phyloP scores from a whole-genome alignment of 2,797 vertebrate species.

The Glossophaga mutica region DNA sequence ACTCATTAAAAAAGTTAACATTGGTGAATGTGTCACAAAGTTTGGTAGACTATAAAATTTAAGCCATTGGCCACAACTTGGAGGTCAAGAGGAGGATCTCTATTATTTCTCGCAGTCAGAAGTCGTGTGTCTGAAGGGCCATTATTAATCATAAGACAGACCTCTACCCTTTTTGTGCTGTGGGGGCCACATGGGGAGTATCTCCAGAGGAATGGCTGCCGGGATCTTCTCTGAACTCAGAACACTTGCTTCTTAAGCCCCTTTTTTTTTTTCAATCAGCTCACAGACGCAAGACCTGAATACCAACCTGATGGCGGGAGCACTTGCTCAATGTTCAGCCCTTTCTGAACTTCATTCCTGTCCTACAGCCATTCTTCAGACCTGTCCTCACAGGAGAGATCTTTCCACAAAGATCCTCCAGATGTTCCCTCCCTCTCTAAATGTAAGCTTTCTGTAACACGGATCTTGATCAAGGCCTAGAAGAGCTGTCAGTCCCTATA shows the following conservation, averaged over 20 bases:
- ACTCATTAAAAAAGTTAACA: conserved; percentile 18
- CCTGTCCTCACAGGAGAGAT: background rate
- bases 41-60: background rate
- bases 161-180: background rate
- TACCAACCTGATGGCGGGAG: background rate
- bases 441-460: background rate
- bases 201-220: background rate
- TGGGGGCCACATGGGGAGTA: background rate
- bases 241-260: background rate
- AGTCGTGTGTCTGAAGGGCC: background rate
- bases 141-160: background rate
- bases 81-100: background rate
- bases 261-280: background rate
- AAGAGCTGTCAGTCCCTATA: background rate
- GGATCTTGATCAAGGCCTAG: background rate
- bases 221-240: background rate
- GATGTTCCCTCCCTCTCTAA: background rate
- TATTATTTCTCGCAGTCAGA: background rate
- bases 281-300: background rate
- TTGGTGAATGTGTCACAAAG: background rate
- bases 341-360: background rate
- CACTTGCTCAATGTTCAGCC: background rate
- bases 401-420: background rate
- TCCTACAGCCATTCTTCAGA: background rate
- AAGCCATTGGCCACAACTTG: background rate